Conservation (phyloP, 2,888 invertebrate genomes). For the Phortica magna region DNA sequence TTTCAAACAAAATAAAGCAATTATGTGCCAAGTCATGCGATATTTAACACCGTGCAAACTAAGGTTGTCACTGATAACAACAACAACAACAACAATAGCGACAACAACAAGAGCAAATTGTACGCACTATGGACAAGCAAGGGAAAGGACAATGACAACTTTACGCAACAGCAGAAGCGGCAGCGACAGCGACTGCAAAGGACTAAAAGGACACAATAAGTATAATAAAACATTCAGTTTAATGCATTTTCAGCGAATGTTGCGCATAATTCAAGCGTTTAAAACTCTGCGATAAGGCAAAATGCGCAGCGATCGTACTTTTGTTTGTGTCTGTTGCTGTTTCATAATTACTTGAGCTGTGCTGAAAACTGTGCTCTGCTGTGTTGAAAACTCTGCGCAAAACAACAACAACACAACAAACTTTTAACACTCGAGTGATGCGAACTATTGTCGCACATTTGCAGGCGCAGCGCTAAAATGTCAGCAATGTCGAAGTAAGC, state of each 20-base stretch:
- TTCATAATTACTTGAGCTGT: slow-evolving; percentile 13
- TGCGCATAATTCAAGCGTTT: slow-evolving; percentile 50
- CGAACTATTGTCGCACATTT: slow-evolving; percentile 45
- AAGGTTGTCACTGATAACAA: slow-evolving; percentile 44
- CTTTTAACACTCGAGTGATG: slow-evolving; percentile 53
- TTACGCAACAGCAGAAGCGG: slow-evolving; percentile 30
- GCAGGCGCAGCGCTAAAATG: slow-evolving; percentile 41
- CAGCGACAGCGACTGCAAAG: slow-evolving; percentile 30
- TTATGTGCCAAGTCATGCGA: slow-evolving; percentile 27
- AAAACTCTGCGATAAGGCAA: slow-evolving; percentile 50
- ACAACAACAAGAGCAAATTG: slow-evolving; percentile 25
- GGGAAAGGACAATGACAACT: slow-evolving; percentile 27
- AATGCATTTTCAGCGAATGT: slow-evolving; percentile 26
- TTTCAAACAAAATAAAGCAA: slow-evolving; percentile 44
- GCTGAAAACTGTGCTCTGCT: slow-evolving; percentile 41
- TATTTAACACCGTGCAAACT: slow-evolving; percentile 43
- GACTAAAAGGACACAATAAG: slow-evolving; percentile 8
- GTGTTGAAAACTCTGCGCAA: slow-evolving; percentile 54
- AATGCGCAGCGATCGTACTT: slow-evolving; percentile 40
- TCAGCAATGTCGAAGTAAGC: slow-evolving; percentile 10
- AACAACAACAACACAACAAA: slow-evolving; percentile 42
- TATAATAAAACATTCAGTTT: neutral
- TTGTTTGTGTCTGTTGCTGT: neutral
- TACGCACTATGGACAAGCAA: slow-evolving; percentile 9
- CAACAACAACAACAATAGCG: slow-evolving; percentile 52